Base-by-base conservation (phyloP, 64 coral and sea anemone species). In the Dendrophyllia cribrosa region DNA sequence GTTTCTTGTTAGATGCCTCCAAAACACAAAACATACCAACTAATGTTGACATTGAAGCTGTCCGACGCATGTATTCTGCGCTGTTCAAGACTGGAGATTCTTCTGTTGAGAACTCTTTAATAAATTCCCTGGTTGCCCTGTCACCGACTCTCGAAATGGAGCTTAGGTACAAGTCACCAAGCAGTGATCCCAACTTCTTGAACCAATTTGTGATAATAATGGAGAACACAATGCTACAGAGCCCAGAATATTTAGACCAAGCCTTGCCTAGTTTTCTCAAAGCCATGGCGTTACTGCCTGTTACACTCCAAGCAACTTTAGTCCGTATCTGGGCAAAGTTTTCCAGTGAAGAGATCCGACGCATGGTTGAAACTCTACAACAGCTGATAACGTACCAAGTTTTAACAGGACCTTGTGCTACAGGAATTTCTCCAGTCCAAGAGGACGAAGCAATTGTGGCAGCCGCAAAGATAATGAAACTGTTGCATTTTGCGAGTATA, bases 171-270 rank as follows among this genome's bases (percentile, higher is more conserved):
- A 88, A 91, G n/a, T 19, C 51, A 66, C 51, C 69, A 34, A 75
- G 61, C 58, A 71, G 88, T 61, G 87, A 99, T 22, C 88, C 95
- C 16, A 84, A 76, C 19, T 99, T 78, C 74, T 76, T 96, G 58
- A 96, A 94, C 62, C 97, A 96, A 85, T 96, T 99, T 89, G 67
- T 99, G 26, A 75, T 99, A 23, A 91, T 96, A 4, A 93, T 99
- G 87, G 97, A 96, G 58, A 99, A 99, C 83, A 91, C 88, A 53
- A 93, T 96, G 91, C 67, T 99, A 59, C 94, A 99, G 59, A 96
- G 94, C 25, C 97, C 97, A 6, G 97, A 99, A 77, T 99, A 99
- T 65, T 58, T 99, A 59, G 97, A 99, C 19, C n/a, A 55, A 25
- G 97, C 94, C 16, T 77, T 99, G 5, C 97, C 97, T 23, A 84